A percentile compares a stretch with the other conserved stretches of the same genome.
Evolutionary conservation across 2,888 invertebrate genomes (phyloP).

Genomic region (Timema podura): DNA sequence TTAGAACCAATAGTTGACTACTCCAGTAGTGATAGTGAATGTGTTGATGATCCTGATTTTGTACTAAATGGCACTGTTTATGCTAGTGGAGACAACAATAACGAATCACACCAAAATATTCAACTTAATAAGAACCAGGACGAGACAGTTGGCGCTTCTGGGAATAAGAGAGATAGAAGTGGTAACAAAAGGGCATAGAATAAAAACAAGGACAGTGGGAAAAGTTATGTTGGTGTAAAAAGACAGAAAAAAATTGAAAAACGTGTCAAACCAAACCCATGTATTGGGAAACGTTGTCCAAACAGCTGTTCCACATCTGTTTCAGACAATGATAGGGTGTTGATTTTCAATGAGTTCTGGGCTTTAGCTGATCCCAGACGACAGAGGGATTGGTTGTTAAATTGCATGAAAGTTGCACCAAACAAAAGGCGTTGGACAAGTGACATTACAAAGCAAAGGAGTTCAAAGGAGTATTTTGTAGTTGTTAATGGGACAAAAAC

Average conservation of each 20-base stretch:
- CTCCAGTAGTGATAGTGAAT: not conserved
- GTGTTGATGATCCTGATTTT: not conserved
- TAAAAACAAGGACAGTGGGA: not conserved
- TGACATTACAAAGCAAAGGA: not conserved
- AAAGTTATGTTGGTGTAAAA: not conserved
- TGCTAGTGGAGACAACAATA: constrained; percentile 2
- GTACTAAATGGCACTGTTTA: not conserved
- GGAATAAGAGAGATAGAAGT: not conserved
- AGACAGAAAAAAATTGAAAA: not conserved
- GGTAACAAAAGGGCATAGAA: not conserved
- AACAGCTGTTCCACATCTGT: not conserved
- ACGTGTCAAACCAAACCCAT: too few relatives aligned
- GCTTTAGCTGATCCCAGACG: not conserved
- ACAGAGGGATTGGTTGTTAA: not conserved
- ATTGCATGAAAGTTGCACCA: not conserved
- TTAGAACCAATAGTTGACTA: not conserved
- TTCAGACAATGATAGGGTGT: not conserved
- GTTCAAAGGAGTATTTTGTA: not conserved
- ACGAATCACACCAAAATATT: not conserved
- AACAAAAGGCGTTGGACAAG: not conserved
- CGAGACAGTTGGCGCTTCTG: not conserved
- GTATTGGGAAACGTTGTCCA: not conserved
- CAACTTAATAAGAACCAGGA: not conserved
- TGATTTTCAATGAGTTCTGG: not conserved
- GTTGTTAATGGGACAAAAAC: not conserved